Conservation (phyloP, 2,113 vertebrate species). For the Corynorhinus townsendii region DNA sequence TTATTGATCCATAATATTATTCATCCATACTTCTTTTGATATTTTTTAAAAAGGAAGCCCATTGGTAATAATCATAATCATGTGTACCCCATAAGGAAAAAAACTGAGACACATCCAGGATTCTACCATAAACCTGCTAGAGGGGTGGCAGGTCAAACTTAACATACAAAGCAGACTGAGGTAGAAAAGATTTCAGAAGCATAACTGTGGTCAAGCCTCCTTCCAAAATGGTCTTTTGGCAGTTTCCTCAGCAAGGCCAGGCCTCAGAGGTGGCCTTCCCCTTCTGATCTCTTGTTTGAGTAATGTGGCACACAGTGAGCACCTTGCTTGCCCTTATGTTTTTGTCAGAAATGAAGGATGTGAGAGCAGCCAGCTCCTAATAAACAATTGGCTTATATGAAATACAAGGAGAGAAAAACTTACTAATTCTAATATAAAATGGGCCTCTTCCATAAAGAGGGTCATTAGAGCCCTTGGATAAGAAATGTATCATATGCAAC, state of each 20-base stretch:
- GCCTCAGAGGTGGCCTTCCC: background rate
- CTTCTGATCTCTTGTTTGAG: background rate
- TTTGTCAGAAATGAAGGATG: background rate
- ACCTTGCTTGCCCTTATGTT: background rate
- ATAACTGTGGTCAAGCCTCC: background rate
- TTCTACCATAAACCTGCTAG: background rate
- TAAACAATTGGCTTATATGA: background rate
- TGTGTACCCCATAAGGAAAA: background rate
- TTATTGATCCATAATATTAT: background rate
- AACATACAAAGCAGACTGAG: background rate
- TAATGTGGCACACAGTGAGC: background rate
- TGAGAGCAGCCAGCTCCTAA: background rate
- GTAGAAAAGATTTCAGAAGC: background rate
- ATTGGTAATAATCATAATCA: background rate
- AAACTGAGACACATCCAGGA: background rate
- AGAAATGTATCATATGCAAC: background rate
- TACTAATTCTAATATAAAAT: constrained; percentile 13
- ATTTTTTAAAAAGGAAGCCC: background rate
- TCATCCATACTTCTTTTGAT: background rate
- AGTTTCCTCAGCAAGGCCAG: background rate
- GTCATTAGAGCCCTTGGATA: background rate
- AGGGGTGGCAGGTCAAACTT: background rate
- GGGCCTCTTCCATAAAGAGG: background rate
- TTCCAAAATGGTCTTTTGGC: background rate
- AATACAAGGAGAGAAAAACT: background rate